A percentile compares a stretch with the other conserved stretches of the same genome.
These are phyloP conservation scores for Oreochromis niloticus DNA, from an alignment of 2,113 vertebrate genomes.

Conservation along the genomic window DNA sequence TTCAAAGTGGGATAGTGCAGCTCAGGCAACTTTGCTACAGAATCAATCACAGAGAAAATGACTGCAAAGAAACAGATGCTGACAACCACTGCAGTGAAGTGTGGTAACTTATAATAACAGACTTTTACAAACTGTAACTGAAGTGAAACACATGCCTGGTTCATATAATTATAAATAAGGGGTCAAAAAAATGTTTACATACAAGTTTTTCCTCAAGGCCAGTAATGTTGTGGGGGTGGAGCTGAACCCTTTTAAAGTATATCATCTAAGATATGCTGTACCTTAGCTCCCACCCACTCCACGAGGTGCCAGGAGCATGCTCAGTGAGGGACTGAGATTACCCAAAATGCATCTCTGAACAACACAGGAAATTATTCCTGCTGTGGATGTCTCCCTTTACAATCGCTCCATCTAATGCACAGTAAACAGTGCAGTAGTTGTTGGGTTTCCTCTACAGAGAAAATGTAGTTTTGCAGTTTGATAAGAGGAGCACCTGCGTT, in stretches of 20 bases:
- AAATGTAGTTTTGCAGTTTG: no score
- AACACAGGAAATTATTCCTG: background rate
- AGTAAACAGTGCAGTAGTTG: background rate
- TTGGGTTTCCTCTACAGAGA: no score
- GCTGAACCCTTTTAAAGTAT: background rate
- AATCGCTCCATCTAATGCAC: background rate
- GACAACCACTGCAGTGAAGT: background rate
- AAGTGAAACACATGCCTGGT: background rate
- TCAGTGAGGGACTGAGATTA: background rate
- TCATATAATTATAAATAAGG: background rate
- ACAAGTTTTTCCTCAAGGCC: background rate
- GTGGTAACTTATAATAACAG: background rate
- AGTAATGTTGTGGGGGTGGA: background rate
- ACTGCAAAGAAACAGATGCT: background rate
- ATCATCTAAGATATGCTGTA: background rate
- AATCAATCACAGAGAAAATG: background rate
- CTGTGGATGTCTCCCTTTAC: background rate
- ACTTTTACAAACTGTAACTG: background rate
- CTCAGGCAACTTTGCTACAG: constrained; percentile 65
- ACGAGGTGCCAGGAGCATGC: background rate
- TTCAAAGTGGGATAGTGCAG: constrained; percentile 77
- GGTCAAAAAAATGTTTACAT: background rate
- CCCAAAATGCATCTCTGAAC: background rate
- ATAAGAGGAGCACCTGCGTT: no score
- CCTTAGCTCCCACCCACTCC: background rate